Conservation (phyloP, 2,113 vertebrate species). For the Gasterosteus nipponicus region DNA sequence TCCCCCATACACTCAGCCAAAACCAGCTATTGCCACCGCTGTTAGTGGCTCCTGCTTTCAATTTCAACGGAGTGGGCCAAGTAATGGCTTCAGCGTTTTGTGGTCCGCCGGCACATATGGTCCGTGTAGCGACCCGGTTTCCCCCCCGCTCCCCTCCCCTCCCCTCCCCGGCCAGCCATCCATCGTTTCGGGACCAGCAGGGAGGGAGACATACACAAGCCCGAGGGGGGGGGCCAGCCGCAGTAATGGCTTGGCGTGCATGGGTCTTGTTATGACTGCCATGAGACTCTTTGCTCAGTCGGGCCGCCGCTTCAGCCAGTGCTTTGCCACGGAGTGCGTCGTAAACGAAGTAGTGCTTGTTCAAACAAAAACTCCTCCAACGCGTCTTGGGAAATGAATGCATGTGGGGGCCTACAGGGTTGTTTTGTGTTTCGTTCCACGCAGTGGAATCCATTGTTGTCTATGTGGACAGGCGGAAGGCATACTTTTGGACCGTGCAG, state of each 20-base stretch:
- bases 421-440: too few species aligned
- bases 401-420: background rate
- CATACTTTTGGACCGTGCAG: background rate
- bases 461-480: background rate
- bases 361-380: background rate
- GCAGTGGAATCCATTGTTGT: background rate
- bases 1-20: conserved; percentile 55
- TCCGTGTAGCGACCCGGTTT: conserved; percentile 62
- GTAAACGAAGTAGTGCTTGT: conserved; percentile 22
- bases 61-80: conserved; percentile 73
- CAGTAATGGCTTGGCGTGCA: conserved; percentile 48
- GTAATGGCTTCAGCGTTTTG: conserved; percentile 79
- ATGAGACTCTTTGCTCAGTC: conserved; percentile 46
- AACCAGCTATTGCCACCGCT: conserved; percentile 69
- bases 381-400: background rate
- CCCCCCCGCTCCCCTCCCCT: background rate
- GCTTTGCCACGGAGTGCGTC: conserved; percentile 16
- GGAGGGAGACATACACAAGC: conserved; percentile 55
- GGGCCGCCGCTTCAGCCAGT: conserved; percentile 35
- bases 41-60: conserved; percentile 77
- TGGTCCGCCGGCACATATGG: conserved; percentile 77
- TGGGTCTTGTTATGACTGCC: conserved; percentile 59
- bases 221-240: conserved; percentile 35
- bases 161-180: conserved; percentile 1
- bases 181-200: conserved; percentile 47